A percentile compares a stretch with the other conserved stretches of the same genome.
Evolutionary conservation across 2,113 vertebrate genomes (phyloP).

Genomic region (Acanthisitta chloris): DNA sequence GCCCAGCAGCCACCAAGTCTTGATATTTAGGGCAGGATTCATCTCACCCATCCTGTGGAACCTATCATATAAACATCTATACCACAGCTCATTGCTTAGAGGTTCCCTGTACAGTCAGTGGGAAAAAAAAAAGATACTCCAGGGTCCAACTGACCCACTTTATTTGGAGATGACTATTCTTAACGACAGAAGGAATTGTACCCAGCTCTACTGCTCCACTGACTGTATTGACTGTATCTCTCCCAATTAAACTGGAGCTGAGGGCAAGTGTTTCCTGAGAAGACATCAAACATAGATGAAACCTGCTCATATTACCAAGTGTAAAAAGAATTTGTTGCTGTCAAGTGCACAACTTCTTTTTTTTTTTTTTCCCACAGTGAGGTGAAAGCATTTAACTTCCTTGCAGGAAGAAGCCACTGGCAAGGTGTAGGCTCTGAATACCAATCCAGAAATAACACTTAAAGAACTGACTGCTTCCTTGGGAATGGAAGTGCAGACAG

Average conservation of each 20-base stretch:
- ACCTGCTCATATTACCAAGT: neutral
- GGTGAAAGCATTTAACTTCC: constrained; percentile 20
- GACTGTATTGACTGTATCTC: neutral
- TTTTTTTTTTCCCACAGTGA: neutral
- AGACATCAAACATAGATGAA: neutral
- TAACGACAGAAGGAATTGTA: neutral
- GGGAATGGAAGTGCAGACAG: constrained; percentile 2
- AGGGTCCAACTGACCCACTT: neutral
- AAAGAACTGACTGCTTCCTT: constrained; percentile 11
- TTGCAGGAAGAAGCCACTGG: constrained; percentile 2
- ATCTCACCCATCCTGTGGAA: neutral
- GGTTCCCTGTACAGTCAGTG: neutral
- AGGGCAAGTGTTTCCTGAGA: neutral
- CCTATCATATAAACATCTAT: neutral
- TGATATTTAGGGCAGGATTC: neutral
- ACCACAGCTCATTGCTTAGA: neutral
- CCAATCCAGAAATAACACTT: constrained; percentile 52
- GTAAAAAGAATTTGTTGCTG: constrained; percentile 4
- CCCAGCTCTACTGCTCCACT: neutral
- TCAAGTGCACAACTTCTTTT: neutral
- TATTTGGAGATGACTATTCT: neutral
- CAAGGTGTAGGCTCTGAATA: constrained; percentile 44
- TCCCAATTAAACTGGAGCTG: neutral
- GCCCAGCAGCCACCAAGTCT: neutral
- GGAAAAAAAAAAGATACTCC: neutral